Evolutionary conservation across 1,140 invertebrate species (phyloP), one percentile per base, ranked within the genome.

Genomic region (Drosophila kikkawai): DNA sequence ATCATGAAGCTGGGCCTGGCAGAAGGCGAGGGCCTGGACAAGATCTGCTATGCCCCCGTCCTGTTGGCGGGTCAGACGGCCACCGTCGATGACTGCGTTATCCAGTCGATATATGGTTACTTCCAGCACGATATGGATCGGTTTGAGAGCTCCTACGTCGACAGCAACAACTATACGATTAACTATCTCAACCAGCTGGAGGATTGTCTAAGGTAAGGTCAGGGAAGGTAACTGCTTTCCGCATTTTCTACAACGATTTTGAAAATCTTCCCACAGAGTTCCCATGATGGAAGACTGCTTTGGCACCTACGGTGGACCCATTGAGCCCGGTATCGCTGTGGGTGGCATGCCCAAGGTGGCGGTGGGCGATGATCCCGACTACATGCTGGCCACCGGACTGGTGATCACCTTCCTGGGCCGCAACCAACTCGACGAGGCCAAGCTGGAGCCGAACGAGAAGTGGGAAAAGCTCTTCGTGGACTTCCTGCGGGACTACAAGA

Each of bases 11-110:
- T 95, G 53, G 94, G 93, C 0, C 63, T 93, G 77, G 87, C 91
- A 0, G 93, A 94, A 0, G 86, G 81, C 11, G 92, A 93, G 36
- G 94, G 94, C 13, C 85, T 98, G 48, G 94, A 96, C 78, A 95
- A 97, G 79, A 96, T 98, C 11, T 98, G 98, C 91, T 98, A 96
- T 93, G 95, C 96, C 37, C 98, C 98, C 1, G 92, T 99, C 36
- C 91, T 94, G 9, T 95, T 94, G 19, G 94, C 95, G 4, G 97
- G 96, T 69, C 93, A 93, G 1, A 93, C 93, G 8, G 83, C 93
- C 57, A 93, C 86, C 3, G 61, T 96, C 0, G 79, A 94, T 7
- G 93, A 96, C 56, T 99, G 98, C 86, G 95, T 96, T 3, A 95
- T 97, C 8, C 96, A 97, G 94, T 97, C 96, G 53, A 91, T 96